A percentile compares a stretch with the other conserved stretches of the same genome.
phyloP scores from a whole-genome alignment of 2,113 vertebrate species.

The Rhea americana region DNA sequence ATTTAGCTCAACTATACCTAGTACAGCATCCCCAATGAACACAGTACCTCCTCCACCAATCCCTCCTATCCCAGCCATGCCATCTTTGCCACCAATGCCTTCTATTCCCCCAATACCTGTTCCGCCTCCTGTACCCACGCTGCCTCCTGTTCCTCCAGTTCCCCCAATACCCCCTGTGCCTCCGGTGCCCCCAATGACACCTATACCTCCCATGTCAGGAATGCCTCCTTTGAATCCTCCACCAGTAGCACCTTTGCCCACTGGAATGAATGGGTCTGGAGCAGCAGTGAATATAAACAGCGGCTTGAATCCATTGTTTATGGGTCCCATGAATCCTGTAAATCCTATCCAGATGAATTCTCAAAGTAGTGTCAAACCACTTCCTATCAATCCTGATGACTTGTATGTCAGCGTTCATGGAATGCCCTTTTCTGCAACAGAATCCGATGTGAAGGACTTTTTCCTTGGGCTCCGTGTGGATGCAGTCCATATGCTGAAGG shows the following conservation, averaged over 20 bases:
- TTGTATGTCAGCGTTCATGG: slow-evolving; percentile 91
- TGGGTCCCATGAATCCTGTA: slow-evolving; percentile 87
- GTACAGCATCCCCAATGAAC: slow-evolving; percentile 86
- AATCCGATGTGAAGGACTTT: slow-evolving; percentile 93
- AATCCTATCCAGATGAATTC: slow-evolving; percentile 88
- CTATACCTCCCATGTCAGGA: slow-evolving; percentile 88
- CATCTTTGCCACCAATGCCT: slow-evolving; percentile 92
- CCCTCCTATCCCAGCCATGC: slow-evolving; percentile 89
- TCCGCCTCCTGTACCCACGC: slow-evolving; percentile 89
- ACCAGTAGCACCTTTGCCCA: slow-evolving; percentile 85
- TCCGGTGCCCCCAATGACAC: slow-evolving; percentile 89
- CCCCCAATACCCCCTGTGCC: slow-evolving; percentile 89
- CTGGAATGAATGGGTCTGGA: slow-evolving; percentile 88
- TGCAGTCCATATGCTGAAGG: slow-evolving; percentile 87
- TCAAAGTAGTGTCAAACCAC: slow-evolving; percentile 89
- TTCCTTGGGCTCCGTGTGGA: slow-evolving; percentile 93
- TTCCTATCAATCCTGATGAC: slow-evolving; percentile 89
- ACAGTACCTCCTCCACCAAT: slow-evolving; percentile 92
- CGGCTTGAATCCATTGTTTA: slow-evolving; percentile 89
- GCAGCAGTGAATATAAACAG: slow-evolving; percentile 84
- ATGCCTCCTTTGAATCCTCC: slow-evolving; percentile 95
- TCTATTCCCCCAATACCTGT: slow-evolving; percentile 91
- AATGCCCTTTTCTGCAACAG: slow-evolving; percentile 91
- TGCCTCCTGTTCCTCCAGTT: slow-evolving; percentile 90
- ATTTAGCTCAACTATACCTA: slow-evolving; percentile 88